Evolutionary conservation across 2,113 vertebrate genomes (phyloP), one percentile per base, ranked within the genome.

Genomic region (Egretta garzetta): DNA sequence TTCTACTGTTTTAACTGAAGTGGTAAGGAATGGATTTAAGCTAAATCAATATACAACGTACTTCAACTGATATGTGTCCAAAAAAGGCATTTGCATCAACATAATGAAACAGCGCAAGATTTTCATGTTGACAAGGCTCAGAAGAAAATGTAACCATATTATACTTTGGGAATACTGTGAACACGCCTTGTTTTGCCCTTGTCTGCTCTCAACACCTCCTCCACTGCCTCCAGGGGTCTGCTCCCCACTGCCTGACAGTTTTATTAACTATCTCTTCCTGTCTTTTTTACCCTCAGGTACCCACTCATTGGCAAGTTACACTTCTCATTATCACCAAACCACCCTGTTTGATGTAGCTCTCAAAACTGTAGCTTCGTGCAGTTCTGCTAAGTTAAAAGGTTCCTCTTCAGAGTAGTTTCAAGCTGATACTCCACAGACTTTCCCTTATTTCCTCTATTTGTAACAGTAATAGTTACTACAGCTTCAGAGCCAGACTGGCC

Each of bases 151-250:
- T 41, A 92, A 80, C 45, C 26, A 3, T 64, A 84, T 88, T 80
- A 75, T 72, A 88, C 45, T 83, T 83, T 21, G 55, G 63, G 55
- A 94, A 66, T 88, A 88, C 67, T 8, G 1, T 43, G 89, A 86
- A 74, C 91, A 66, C 86, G 91, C 83, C 94, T 91, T 94, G 95
- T 76, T 96, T 91, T 92, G 93, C 80, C 91, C 70, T 49, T 50
- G 43, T 81, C 86, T 91, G 68, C 83, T 77, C 20, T 94, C 94
- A 91, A 33, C 89, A 86, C 72, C 89, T 94, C 93, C 91, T 81
- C 80, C 68, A 26, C 55, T 81, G 88, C 94, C 94, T 84, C 27
- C 80, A 80, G 89, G 91, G 86, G n/a, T 84, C 86, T 89, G 83
- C 45, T 92, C 37, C 80, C 68, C 5, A 3, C 55, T 66, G 72